phyloP scores from a whole-genome alignment of 1,140 invertebrate genomes.

The Eumeta japonica region DNA sequence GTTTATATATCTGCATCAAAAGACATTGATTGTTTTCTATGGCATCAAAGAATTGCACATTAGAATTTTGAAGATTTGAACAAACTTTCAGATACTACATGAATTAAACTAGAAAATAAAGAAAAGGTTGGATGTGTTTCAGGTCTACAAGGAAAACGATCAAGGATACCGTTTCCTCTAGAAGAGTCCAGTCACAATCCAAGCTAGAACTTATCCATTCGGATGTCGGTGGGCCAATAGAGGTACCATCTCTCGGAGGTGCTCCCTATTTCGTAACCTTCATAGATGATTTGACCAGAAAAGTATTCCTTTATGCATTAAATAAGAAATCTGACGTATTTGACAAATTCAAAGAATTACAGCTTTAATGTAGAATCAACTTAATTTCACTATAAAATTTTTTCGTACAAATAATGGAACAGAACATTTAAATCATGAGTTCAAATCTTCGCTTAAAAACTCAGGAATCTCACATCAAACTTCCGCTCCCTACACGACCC shows the following conservation, averaged over 20 bases:
- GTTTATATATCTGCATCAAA: conserved; percentile 15
- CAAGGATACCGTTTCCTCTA: conserved; percentile 11
- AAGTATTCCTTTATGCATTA: conserved; percentile 40
- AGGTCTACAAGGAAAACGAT: conserved; percentile 20
- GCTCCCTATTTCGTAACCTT: conserved; percentile 42
- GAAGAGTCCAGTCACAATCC: conserved; percentile 12
- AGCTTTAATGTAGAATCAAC: conserved; percentile 27
- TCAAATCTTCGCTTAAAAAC: conserved; percentile 23
- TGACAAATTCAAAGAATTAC: conserved; percentile 29
- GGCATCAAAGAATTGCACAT: conserved; percentile 19
- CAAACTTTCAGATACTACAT: conserved; percentile 13
- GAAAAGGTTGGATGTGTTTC: conserved; percentile 12
- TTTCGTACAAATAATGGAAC: conserved; percentile 44
- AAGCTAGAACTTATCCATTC: conserved; percentile 25
- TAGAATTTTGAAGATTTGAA: conserved; percentile 16
- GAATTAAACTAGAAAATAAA: conserved; percentile 16
- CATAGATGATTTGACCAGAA: conserved; percentile 44
- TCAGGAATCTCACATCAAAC: conserved; percentile 27
- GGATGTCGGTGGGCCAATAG: conserved; percentile 48
- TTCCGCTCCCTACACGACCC: conserved; percentile 27
- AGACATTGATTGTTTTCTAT: conserved; percentile 10
- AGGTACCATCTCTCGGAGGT: conserved; percentile 24
- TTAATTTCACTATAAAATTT: conserved; percentile 19
- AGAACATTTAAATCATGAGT: conserved; percentile 33
- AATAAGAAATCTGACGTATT: conserved; percentile 37